Evolutionary conservation across 2,888 invertebrate genomes (phyloP), one percentile per base, ranked within the genome.

Genomic region (Tanypteryx hageni): DNA sequence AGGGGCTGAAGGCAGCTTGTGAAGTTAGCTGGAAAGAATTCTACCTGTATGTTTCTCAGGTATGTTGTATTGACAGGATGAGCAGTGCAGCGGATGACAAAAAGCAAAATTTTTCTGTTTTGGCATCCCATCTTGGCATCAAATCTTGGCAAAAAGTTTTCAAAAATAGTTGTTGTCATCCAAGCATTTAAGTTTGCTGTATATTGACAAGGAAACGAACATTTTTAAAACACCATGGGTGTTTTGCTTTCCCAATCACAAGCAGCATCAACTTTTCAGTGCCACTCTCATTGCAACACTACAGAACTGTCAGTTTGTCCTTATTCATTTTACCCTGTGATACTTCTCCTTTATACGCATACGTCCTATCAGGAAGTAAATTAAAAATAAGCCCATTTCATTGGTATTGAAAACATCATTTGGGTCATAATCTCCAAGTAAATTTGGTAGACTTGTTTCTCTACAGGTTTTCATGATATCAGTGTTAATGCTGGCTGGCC

Each of bases 311-410:
- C 56, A 83, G 56, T 16, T 14, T 83, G 44, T 56, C 83, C 14
- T 83, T 83, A 14, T 83, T 83, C 16, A 83, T 5, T 11, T 83
- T 22, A 31, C 82, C 82, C 7, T 82, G 82, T n/a, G 5, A 82
- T 82, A 5, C 44, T 83, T 83, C 83, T 83, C 83, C 83, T 83
- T 44, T 83, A 18, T 44, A 83, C 44, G 56, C 83, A 14, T 83
- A 83, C 16, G 44, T 83, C 14, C 44, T 8, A 56, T 83, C 56
- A 44, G 83, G 83, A 44, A 83, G 44, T 9, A 83, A 83, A 96
- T 91, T 16, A 91, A 44, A 85, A 92, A 92, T 31, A 64, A 16
- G 31, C 85, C 86, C 31, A 44, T 89, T 22, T 89, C 64, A 61
- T 92, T 86, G 27, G 68, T 18, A 68, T 92, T 92, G 76, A 27